Conservation (phyloP, 2,113 vertebrate genomes). For the Vidua chalybeata region DNA sequence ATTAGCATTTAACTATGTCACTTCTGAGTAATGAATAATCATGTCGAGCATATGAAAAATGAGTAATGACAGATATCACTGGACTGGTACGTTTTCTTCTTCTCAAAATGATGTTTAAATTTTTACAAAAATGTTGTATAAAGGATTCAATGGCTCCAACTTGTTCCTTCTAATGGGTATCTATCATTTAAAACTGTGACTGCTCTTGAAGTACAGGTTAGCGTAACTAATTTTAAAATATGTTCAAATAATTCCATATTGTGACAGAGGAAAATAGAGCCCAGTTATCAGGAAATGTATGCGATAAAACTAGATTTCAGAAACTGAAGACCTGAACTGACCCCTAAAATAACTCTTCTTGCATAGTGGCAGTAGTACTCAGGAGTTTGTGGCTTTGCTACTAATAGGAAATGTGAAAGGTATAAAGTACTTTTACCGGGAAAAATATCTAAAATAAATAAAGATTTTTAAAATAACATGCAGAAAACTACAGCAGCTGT, state of each 20-base stretch:
- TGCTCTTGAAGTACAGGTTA: neutral
- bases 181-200: constrained; percentile 17
- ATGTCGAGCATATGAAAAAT: constrained; percentile 26
- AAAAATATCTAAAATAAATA: neutral
- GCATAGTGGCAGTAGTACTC: neutral
- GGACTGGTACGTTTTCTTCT: constrained; percentile 19
- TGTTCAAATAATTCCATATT: neutral
- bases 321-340: neutral
- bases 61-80: constrained; percentile 60
- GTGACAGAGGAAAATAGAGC: neutral
- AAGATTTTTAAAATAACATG: neutral
- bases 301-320: neutral
- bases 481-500: neutral
- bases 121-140: constrained; percentile 23
- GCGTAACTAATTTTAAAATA: neutral
- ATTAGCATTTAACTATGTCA: constrained; percentile 56
- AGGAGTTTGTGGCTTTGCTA: neutral
- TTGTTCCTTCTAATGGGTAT: constrained; percentile 48
- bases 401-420: neutral
- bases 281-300: neutral
- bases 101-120: constrained; percentile 41
- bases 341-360: neutral
- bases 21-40: constrained; percentile 65
- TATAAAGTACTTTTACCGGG: neutral
- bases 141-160: constrained; percentile 35